phyloP scores from a whole-genome alignment of 1,140 invertebrate species.

The Drosophila seguyi region DNA sequence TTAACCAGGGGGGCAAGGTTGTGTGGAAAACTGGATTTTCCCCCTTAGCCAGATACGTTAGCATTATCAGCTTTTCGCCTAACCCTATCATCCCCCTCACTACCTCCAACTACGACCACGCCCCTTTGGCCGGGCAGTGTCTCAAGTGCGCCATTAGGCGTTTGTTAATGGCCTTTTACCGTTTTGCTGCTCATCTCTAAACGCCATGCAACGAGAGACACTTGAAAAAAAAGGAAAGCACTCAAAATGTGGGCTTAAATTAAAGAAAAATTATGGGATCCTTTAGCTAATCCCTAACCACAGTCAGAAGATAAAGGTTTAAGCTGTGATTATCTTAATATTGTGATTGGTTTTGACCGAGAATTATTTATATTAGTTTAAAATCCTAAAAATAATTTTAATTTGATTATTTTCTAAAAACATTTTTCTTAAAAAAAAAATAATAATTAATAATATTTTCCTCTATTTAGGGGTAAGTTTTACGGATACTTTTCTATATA shows the following conservation, averaged over 20 bases:
- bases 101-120: conserved; percentile 12
- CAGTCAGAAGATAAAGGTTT: neutral
- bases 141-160: conserved; percentile 79
- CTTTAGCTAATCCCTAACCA: neutral
- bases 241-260: neutral
- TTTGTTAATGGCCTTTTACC: conserved; percentile 79
- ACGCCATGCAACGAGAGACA: conserved; percentile 52
- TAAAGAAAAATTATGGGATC: neutral
- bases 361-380: too few relatives aligned
- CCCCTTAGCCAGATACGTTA: conserved; percentile 59
- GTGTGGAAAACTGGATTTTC: conserved; percentile 4
- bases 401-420: too few relatives aligned
- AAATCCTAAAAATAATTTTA: too few relatives aligned
- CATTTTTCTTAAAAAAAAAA: too few relatives aligned
- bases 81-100: conserved; percentile 32
- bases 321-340: neutral
- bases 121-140: conserved; percentile 42
- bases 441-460: too few relatives aligned
- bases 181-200: conserved; percentile 61
- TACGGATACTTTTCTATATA: too few relatives aligned
- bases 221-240: conserved; percentile 10
- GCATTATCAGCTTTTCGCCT: conserved; percentile 66
- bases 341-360: neutral
- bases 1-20: neutral
- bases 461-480: too few relatives aligned